Conservation (phyloP, 2,888 invertebrate species). For the Uropetala carovei region DNA sequence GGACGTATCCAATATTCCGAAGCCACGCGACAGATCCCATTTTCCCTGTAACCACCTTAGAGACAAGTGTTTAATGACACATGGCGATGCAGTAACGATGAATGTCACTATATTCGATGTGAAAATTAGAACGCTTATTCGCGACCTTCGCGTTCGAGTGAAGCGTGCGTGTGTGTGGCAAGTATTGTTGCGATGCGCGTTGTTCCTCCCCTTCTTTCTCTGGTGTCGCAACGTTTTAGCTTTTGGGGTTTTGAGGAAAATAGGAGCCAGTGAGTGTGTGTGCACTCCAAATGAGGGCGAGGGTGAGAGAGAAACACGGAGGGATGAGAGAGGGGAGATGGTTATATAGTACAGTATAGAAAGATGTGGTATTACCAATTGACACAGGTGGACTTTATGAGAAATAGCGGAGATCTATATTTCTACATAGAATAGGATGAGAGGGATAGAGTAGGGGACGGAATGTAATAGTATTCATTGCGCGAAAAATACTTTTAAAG, state of each 20-base stretch:
- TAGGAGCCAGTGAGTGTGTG: background rate
- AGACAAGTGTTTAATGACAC: background rate
- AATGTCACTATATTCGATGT: background rate
- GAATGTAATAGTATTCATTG: too few species aligned
- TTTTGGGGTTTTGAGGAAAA: constrained; percentile 27
- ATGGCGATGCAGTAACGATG: background rate
- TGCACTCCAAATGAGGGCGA: background rate
- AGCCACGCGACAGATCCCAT: too few species aligned
- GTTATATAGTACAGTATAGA: too few species aligned
- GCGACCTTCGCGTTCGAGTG: background rate
- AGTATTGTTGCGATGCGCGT: background rate
- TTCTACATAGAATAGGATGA: too few species aligned
- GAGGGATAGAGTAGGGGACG: too few species aligned
- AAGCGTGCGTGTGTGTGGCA: background rate
- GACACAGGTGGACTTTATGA: too few species aligned
- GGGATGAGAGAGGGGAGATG: too few species aligned
- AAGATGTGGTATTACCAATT: too few species aligned
- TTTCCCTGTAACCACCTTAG: too few species aligned
- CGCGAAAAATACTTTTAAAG: too few species aligned
- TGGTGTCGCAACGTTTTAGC: background rate
- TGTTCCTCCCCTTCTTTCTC: background rate
- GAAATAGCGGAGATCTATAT: too few species aligned
- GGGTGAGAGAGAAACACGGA: background rate
- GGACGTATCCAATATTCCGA: too few species aligned
- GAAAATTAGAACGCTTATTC: background rate